Percentiles rank a stretch among this genome's conserved stretches.
Evolutionary conservation across 2,888 invertebrate genomes (phyloP).

Genomic region (Protophormia terraenovae): DNA sequence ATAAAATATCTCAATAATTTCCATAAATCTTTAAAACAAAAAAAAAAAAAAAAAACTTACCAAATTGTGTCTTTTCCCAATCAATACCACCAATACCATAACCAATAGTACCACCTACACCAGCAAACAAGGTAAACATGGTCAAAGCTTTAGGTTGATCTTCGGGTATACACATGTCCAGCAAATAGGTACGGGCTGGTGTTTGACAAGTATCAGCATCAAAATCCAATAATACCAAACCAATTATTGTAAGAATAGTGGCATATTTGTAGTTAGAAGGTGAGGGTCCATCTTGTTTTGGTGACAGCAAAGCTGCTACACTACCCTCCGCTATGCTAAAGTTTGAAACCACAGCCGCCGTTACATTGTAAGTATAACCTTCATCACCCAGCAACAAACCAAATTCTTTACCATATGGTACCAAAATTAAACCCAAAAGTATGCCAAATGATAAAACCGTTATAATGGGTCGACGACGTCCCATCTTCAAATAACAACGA

Average conservation of each 20-base stretch:
- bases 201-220: conserved; percentile 86
- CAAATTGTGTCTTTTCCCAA: conserved; percentile 83
- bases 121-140: conserved; percentile 85
- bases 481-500: conserved; percentile 82
- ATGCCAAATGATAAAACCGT: conserved; percentile 84
- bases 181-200: conserved; percentile 84
- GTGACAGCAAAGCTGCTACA: conserved; percentile 70
- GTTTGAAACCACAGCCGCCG: conserved; percentile 58
- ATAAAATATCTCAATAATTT: not conserved
- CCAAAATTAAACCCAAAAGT: conserved; percentile 83
- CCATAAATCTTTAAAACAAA: no score
- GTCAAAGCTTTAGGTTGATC: conserved; percentile 85
- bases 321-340: conserved; percentile 65
- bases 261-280: conserved; percentile 78
- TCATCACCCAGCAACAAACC: conserved; percentile 82
- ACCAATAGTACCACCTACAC: conserved; percentile 85
- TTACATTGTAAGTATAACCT: conserved; percentile 68
- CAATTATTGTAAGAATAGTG: conserved; percentile 84
- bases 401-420: conserved; percentile 84
- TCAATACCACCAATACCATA: conserved; percentile 84
- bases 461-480: conserved; percentile 85
- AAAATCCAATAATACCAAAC: conserved; percentile 85
- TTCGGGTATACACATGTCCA: conserved; percentile 84
- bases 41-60: conserved; percentile 57
- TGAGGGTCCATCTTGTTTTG: conserved; percentile 42